Percentiles rank a stretch among this genome's conserved stretches.
Conservation (phyloP, 2,888 invertebrate species). For the Toxonevra muliebris region DNA sequence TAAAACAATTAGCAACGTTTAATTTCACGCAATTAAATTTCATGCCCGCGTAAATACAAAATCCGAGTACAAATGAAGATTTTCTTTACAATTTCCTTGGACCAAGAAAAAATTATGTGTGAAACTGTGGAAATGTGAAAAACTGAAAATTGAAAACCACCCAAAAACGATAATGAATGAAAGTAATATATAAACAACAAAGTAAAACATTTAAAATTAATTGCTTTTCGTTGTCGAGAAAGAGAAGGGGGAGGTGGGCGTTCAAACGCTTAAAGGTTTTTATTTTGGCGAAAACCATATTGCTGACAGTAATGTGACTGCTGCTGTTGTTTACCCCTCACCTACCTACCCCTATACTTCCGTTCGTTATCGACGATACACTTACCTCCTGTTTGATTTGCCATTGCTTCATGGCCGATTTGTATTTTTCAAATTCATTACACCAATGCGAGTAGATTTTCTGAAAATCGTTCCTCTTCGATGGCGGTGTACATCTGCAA, state of each 20-base stretch:
- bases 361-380: constrained; percentile 37
- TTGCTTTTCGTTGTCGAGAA: constrained; percentile 20
- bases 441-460: constrained; percentile 98
- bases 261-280: too few species aligned
- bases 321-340: too few species aligned
- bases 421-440: constrained; percentile 97
- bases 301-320: too few species aligned
- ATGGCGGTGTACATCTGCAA: constrained; percentile 82
- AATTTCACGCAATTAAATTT: constrained; percentile 42
- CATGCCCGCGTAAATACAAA: constrained; percentile 18
- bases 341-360: too few species aligned
- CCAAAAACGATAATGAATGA: constrained; percentile 10
- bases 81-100: too few species aligned
- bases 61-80: too few species aligned
- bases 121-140: not conserved
- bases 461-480: constrained; percentile 90
- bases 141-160: not conserved
- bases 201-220: constrained; percentile 29
- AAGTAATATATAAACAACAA: constrained; percentile 2
- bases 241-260: too few species aligned
- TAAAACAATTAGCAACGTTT: constrained; percentile 58
- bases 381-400: constrained; percentile 91
- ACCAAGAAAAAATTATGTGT: not conserved
- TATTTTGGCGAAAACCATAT: too few species aligned
- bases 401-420: constrained; percentile 95